A percentile compares a stretch with the other conserved stretches of the same genome.
Conservation (phyloP, 2,888 invertebrate genomes). For the Autographa pulchrina region DNA sequence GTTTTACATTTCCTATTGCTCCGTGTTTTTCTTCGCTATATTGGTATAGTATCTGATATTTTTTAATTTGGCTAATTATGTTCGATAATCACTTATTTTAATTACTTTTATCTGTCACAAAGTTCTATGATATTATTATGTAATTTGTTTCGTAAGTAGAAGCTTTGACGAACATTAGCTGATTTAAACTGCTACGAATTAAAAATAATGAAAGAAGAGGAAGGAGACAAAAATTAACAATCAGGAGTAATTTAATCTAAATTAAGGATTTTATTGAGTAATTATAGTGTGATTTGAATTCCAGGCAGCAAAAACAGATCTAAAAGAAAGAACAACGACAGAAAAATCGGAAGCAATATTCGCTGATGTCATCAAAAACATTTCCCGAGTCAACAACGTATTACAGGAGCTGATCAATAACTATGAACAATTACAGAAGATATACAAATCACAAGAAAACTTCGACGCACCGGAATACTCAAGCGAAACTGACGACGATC, state of each 20-base stretch:
- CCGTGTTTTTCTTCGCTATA: constrained; percentile 52
- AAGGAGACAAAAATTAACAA: too few species aligned
- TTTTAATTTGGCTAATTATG: not conserved
- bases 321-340: constrained; percentile 15
- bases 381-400: constrained; percentile 73
- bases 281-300: not conserved
- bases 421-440: constrained; percentile 72
- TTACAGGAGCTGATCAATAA: constrained; percentile 74
- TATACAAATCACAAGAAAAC: constrained; percentile 65
- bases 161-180: too few species aligned
- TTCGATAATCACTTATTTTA: too few species aligned
- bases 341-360: constrained; percentile 58
- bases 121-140: not conserved
- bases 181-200: too few species aligned
- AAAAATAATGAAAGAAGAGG: too few species aligned
- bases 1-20: constrained; percentile 54
- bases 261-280: not conserved
- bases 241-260: not conserved
- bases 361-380: constrained; percentile 74
- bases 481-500: constrained; percentile 8
- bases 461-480: constrained; percentile 29
- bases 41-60: constrained; percentile 39
- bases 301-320: constrained; percentile 45
- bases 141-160: too few species aligned
- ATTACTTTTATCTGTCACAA: too few species aligned